phyloP scores from a whole-genome alignment of 2,888 invertebrate species.

The Drosophila affinis region DNA sequence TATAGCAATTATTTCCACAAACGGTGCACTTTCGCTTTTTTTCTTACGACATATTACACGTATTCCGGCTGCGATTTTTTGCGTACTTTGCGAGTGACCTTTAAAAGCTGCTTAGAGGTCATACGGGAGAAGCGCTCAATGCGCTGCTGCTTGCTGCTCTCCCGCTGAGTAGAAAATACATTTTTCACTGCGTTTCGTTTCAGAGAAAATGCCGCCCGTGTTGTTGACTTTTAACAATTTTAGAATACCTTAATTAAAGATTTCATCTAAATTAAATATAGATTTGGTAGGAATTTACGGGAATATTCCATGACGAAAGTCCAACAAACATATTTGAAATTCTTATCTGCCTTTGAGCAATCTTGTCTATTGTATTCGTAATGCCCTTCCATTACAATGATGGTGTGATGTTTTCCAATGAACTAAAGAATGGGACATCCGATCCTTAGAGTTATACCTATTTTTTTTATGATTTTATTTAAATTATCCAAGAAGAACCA shows the following conservation, averaged over 20 bases:
- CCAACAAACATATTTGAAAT: not conserved
- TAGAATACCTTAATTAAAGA: slow-evolving; percentile 19
- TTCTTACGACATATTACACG: slow-evolving; percentile 18
- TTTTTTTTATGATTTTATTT: too few relatives aligned
- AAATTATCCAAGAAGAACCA: too few relatives aligned
- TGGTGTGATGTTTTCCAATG: not conserved
- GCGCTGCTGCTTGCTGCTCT: slow-evolving; percentile 15
- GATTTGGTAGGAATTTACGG: slow-evolving; percentile 5
- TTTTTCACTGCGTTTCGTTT: slow-evolving; percentile 18
- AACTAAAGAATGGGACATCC: too few relatives aligned
- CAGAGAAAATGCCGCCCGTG: slow-evolving; percentile 31
- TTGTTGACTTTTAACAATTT: slow-evolving; percentile 34
- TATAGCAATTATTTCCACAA: slow-evolving; percentile 3
- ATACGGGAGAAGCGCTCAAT: slow-evolving; percentile 35
- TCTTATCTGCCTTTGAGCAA: not conserved
- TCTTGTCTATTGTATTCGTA: not conserved
- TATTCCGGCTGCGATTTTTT: slow-evolving; percentile 35
- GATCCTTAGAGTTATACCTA: too few relatives aligned
- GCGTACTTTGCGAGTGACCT: slow-evolving; percentile 68
- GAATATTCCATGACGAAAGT: slow-evolving; percentile 22
- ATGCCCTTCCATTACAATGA: not conserved
- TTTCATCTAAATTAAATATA: slow-evolving; percentile 35
- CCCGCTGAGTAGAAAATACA: slow-evolving; percentile 19
- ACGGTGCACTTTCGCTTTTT: slow-evolving; percentile 14
- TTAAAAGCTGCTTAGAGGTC: slow-evolving; percentile 76